These are phyloP conservation scores for Phrynosoma platyrhinos DNA, from an alignment of 2,113 vertebrate genomes.

Conservation along the genomic window DNA sequence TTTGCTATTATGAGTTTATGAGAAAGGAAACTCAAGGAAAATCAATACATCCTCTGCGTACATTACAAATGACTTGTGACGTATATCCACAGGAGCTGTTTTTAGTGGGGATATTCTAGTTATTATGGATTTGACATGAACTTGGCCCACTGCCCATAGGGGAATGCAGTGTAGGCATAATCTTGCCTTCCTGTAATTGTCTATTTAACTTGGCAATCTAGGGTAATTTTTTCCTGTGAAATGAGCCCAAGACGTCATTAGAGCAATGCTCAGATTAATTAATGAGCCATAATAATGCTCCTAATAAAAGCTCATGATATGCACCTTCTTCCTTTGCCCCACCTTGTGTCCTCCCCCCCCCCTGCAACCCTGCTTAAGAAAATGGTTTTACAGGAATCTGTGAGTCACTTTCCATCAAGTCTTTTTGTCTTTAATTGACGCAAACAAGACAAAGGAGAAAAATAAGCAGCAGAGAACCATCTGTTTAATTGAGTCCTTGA, in stretches of 20 bases:
- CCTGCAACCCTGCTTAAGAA: constrained; percentile 67
- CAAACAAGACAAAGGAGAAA: constrained; percentile 75
- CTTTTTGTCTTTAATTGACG: constrained; percentile 76
- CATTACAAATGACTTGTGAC: constrained; percentile 93
- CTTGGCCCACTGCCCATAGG: constrained; percentile 87
- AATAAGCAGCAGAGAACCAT: constrained; percentile 82
- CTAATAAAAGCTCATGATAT: constrained; percentile 85
- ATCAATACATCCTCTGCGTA: constrained; percentile 95
- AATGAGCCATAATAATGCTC: constrained; percentile 86
- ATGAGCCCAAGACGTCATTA: constrained; percentile 85
- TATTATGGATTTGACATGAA: constrained; percentile 96
- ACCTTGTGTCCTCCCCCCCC: constrained; percentile 69
- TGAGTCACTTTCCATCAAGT: constrained; percentile 79
- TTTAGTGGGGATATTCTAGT: constrained; percentile 88
- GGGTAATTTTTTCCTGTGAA: constrained; percentile 87
- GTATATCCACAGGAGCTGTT: constrained; percentile 89
- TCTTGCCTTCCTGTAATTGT: constrained; percentile 99
- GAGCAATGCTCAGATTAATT: constrained; percentile 80
- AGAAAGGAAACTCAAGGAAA: constrained; percentile 96
- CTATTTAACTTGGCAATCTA: constrained; percentile 87
- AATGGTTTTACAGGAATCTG: constrained; percentile 75
- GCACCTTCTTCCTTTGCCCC: constrained; percentile 76
- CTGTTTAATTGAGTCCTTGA: constrained; percentile 85
- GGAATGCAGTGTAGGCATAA: constrained; percentile 97
- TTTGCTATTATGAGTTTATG: constrained; percentile 88